A percentile compares a stretch with the other conserved stretches of the same genome.
phyloP scores from a whole-genome alignment of 2,888 invertebrate species.

The Noctua janthina region DNA sequence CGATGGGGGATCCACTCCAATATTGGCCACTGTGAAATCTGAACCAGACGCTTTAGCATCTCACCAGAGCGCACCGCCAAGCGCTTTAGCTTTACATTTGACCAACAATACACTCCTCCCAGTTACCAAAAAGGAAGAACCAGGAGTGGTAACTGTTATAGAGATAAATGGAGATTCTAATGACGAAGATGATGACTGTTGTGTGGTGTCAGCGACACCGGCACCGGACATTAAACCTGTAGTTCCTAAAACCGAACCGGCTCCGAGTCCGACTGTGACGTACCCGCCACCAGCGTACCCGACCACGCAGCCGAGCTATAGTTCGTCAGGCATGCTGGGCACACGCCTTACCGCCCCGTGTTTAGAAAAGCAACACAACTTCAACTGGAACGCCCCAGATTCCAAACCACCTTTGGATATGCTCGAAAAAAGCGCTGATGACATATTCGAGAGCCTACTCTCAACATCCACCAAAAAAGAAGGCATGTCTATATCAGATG shows the following conservation, averaged over 20 bases:
- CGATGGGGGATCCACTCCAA: constrained; percentile 74
- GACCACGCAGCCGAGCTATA: constrained; percentile 68
- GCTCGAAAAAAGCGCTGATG: constrained; percentile 87
- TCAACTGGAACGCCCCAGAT: constrained; percentile 88
- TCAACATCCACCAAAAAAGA: constrained; percentile 84
- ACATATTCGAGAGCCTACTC: constrained; percentile 87
- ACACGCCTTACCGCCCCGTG: constrained; percentile 75
- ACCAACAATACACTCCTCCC: constrained; percentile 72
- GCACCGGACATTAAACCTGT: constrained; percentile 85
- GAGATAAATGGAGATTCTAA: constrained; percentile 88
- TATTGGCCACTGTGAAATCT: constrained; percentile 81
- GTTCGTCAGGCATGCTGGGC: constrained; percentile 68
- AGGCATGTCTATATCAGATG: constrained; percentile 79
- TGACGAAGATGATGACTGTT: constrained; percentile 88
- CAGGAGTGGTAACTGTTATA: constrained; percentile 78
- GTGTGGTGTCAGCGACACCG: constrained; percentile 87
- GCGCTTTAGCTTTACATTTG: constrained; percentile 29
- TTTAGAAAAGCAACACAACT: constrained; percentile 86
- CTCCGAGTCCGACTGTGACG: constrained; percentile 63
- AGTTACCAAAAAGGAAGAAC: constrained; percentile 83
- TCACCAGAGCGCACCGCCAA: constrained; percentile 46
- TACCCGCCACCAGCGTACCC: constrained; percentile 77
- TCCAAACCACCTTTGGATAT: constrained; percentile 85
- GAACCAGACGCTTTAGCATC: constrained; percentile 75
- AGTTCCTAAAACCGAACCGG: constrained; percentile 81